phyloP scores from a whole-genome alignment of 2,797 vertebrate species.

The Selene dorsalis region DNA sequence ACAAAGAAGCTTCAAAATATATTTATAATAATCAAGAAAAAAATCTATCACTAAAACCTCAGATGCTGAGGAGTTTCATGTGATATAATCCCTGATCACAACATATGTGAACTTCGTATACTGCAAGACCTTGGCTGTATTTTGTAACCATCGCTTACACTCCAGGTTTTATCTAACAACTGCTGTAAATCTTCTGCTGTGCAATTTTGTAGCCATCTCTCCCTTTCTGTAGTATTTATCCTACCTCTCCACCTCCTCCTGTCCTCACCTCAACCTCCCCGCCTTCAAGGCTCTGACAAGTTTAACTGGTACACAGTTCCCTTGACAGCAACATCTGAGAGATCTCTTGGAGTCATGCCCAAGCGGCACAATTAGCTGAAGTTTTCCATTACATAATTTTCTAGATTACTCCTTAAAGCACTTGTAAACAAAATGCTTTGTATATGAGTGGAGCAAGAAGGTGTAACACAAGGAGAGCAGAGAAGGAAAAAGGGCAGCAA shows the following conservation, averaged over 20 bases:
- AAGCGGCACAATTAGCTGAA: conserved; percentile 82
- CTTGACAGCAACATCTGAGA: conserved; percentile 82
- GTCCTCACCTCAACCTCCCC: conserved; percentile 58
- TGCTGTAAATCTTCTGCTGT: conserved; percentile 27
- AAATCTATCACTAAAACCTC: background rate
- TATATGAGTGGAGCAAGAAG: conserved; percentile 47
- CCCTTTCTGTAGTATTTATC: conserved; percentile 50
- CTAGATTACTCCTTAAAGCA: conserved; percentile 70
- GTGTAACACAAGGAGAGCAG: conserved; percentile 32
- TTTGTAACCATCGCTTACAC: conserved; percentile 14
- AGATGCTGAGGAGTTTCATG: background rate
- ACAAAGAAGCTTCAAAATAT: background rate
- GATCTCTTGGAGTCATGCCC: conserved; percentile 81
- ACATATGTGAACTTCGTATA: background rate
- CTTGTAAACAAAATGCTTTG: conserved; percentile 77
- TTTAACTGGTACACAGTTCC: conserved; percentile 75
- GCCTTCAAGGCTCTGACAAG: conserved; percentile 72
- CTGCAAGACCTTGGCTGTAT: conserved; percentile 1
- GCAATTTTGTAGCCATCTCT: conserved; percentile 36
- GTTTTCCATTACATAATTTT: conserved; percentile 82
- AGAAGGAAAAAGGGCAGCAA: conserved; percentile 25
- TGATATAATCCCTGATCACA: conserved; percentile 11
- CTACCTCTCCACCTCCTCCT: conserved; percentile 41
- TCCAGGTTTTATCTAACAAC: conserved; percentile 30
- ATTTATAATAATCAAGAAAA: conserved; percentile 12